Evolutionary conservation across 2,888 invertebrate species (phyloP).

Genomic region (Acrocyrtus sp.): DNA sequence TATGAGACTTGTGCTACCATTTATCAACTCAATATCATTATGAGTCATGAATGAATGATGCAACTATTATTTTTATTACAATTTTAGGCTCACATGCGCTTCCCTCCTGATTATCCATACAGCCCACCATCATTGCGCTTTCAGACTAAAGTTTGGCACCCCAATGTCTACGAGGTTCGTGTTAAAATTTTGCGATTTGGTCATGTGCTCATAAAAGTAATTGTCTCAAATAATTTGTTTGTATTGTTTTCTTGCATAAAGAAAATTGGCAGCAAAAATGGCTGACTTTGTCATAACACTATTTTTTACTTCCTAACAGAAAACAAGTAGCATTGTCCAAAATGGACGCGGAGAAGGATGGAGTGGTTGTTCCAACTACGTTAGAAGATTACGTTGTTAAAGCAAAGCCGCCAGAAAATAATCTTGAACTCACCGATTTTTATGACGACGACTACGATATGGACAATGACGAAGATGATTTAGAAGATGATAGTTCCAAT

Average conservation of each 20-base stretch:
- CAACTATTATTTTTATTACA: constrained; percentile 6
- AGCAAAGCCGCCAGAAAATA: constrained; percentile 84
- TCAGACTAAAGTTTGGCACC: constrained; percentile 99
- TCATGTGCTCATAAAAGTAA: too few species aligned
- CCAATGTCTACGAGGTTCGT: constrained; percentile 97
- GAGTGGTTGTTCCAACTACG: constrained; percentile 95
- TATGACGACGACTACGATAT: constrained; percentile 95
- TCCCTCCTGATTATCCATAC: constrained; percentile 98
- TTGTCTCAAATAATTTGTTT: neutral
- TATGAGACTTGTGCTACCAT: neutral
- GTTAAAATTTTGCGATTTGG: neutral
- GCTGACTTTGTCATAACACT: too few species aligned
- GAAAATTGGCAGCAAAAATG: too few species aligned
- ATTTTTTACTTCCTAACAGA: too few species aligned
- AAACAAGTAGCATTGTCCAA: constrained; percentile 97
- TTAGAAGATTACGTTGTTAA: constrained; percentile 97
- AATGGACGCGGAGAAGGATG: constrained; percentile 95
- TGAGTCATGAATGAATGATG: too few species aligned
- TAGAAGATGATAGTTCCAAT: constrained; percentile 64
- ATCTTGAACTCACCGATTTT: constrained; percentile 93
- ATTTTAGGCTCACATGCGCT: constrained; percentile 98
- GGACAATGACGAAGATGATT: constrained; percentile 70
- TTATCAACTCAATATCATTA: too few species aligned
- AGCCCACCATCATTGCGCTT: constrained; percentile 98
- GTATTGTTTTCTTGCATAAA: neutral